Evolutionary conservation across 2,113 vertebrate genomes (phyloP).

Genomic region (Monopterus albus): DNA sequence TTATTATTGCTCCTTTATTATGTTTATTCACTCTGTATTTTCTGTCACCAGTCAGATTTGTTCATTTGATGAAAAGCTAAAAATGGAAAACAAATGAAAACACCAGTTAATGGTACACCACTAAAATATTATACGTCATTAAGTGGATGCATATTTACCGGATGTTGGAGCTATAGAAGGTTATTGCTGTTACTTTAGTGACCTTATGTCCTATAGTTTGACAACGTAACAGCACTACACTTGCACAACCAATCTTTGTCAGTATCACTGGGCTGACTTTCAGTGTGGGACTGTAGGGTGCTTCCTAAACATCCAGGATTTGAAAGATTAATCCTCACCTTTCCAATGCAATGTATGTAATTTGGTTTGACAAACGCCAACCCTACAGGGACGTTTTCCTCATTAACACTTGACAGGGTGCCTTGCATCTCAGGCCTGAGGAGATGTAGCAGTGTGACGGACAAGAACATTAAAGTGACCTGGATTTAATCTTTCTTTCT

Average conservation of each 20-base stretch:
- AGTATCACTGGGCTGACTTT: constrained; percentile 61
- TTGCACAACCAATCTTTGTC: constrained; percentile 72
- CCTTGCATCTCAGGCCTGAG: constrained; percentile 68
- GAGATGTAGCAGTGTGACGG: constrained; percentile 75
- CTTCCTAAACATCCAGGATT: constrained; percentile 75
- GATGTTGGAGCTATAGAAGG: constrained; percentile 28
- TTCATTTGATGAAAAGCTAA: constrained; percentile 41
- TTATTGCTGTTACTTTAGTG: constrained; percentile 58
- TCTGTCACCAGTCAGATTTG: constrained; percentile 33
- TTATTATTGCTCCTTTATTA: constrained; percentile 5
- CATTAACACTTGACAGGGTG: constrained; percentile 85
- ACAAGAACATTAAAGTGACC: constrained; percentile 79
- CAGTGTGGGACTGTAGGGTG: constrained; percentile 53
- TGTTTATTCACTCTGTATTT: constrained; percentile 23
- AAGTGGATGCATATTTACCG: constrained; percentile 55
- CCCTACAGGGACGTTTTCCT: constrained; percentile 77
- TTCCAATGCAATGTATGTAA: constrained; percentile 80
- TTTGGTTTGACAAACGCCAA: constrained; percentile 83
- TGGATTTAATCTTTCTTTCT: constrained; percentile 79
- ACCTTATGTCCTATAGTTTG: constrained; percentile 48
- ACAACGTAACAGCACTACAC: constrained; percentile 62
- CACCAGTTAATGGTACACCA: background rate
- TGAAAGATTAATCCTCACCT: constrained; percentile 82
- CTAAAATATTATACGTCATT: constrained; percentile 21
- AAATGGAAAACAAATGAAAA: constrained; percentile 55